Percentiles rank a stretch among this genome's conserved stretches.
These are phyloP conservation scores for Tauraco hartlaubi DNA, from an alignment of 2,797 vertebrate genomes.

Conservation along the genomic window DNA sequence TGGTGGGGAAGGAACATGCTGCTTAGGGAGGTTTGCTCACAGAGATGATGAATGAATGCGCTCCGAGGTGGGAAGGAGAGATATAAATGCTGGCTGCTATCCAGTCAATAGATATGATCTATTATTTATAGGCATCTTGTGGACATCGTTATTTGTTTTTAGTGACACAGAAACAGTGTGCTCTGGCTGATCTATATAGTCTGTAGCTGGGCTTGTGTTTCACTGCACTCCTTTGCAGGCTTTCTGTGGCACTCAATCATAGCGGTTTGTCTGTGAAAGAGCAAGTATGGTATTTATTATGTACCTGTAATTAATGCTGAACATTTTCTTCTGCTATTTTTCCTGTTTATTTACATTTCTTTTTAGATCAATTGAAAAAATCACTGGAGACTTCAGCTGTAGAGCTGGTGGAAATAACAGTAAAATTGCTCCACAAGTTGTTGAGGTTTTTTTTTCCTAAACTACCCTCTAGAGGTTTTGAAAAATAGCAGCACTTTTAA, in stretches of 20 bases:
- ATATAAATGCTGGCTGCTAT: not conserved
- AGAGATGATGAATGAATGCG: not conserved
- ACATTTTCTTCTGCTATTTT: not conserved
- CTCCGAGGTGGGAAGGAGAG: not conserved
- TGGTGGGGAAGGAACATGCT: accelerated
- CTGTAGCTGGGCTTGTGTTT: not conserved
- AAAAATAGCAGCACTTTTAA: constrained; percentile 1
- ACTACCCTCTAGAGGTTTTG: not conserved
- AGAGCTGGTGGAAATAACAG: not conserved
- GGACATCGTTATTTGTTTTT: not conserved
- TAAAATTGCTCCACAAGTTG: not conserved
- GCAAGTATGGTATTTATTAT: not conserved
- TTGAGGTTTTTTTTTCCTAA: not conserved
- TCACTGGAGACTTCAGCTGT: not conserved
- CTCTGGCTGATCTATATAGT: not conserved
- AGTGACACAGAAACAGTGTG: not conserved
- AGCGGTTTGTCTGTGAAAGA: not conserved
- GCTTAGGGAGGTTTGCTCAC: not conserved
- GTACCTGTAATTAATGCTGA: constrained; percentile 51
- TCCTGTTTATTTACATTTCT: constrained; percentile 1
- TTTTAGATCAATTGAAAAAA: not conserved
- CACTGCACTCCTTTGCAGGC: not conserved
- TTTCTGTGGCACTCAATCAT: not conserved
- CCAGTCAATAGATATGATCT: not conserved
- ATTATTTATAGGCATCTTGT: constrained; percentile 20